Conservation (phyloP, 1,140 invertebrate genomes). For the Tachypleus tridentatus region DNA sequence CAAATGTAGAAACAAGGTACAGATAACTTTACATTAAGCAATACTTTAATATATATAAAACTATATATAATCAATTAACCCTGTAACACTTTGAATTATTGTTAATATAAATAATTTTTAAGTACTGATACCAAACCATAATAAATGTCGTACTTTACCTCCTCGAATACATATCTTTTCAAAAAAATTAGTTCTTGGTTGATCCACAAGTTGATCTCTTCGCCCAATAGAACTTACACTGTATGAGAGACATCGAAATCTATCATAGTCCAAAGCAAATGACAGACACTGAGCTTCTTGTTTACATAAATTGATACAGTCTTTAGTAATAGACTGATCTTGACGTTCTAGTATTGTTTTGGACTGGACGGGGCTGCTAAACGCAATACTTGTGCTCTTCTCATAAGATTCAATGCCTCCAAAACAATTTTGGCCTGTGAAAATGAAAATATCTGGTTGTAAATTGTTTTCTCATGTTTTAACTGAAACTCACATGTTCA, state of each 20-base stretch:
- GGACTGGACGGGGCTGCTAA: conserved; percentile 20
- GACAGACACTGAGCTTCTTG: conserved; percentile 35
- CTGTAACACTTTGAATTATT: neutral
- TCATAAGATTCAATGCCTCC: conserved; percentile 40
- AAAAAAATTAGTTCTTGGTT: conserved; percentile 35
- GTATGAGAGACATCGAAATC: conserved; percentile 34
- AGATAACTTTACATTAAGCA: too few relatives aligned
- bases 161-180: conserved; percentile 38
- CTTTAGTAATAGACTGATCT: conserved; percentile 36
- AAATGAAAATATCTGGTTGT: too few relatives aligned
- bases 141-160: conserved; percentile 24
- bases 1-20: too few relatives aligned
- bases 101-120: too few relatives aligned
- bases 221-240: conserved; percentile 29
- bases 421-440: conserved; percentile 30
- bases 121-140: neutral
- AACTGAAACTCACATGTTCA: too few relatives aligned
- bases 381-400: conserved; percentile 34
- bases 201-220: conserved; percentile 30
- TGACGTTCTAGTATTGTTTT: conserved; percentile 32
- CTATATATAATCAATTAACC: neutral
- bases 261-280: conserved; percentile 37
- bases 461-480: too few relatives aligned
- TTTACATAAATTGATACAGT: conserved; percentile 38
- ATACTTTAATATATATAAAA: neutral